Conservation (phyloP, 2,113 vertebrate species). For the Marcusenius ussheri region DNA sequence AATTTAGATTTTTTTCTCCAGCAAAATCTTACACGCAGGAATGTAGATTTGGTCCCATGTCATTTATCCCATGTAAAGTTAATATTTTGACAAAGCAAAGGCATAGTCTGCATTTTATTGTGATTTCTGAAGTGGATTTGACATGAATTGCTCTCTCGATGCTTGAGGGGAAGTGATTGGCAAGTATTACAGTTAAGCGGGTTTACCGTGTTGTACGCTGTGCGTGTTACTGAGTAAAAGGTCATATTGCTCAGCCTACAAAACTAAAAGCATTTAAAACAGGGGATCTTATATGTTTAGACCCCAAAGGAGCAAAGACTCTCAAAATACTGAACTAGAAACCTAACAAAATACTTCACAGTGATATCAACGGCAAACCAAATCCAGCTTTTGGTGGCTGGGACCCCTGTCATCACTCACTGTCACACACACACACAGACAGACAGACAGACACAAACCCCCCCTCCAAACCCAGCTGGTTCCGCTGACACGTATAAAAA, state of each 20-base stretch:
- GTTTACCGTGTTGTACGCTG: conserved; percentile 26
- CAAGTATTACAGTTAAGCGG: conserved; percentile 42
- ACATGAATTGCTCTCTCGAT: background rate
- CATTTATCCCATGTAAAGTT: conserved; percentile 42
- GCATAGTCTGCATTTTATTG: background rate
- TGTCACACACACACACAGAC: too few relatives aligned
- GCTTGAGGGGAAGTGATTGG: background rate
- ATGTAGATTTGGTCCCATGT: conserved; percentile 61
- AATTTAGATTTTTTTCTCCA: background rate
- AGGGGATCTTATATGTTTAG: background rate
- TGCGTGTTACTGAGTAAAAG: conserved; percentile 14
- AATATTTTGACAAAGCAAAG: background rate
- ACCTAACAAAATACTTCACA: conserved; percentile 56
- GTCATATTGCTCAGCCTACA: conserved; percentile 63
- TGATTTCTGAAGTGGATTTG: background rate
- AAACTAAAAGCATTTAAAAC: conserved; percentile 31
- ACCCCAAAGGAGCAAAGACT: conserved; percentile 16
- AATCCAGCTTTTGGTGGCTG: conserved; percentile 38
- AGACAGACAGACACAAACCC: background rate
- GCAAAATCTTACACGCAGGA: conserved; percentile 28
- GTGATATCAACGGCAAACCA: conserved; percentile 54
- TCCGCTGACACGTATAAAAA: background rate
- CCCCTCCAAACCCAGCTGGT: background rate
- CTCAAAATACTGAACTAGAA: conserved; percentile 26
- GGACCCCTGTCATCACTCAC: conserved; percentile 14